phyloP scores from a whole-genome alignment of 2,797 vertebrate species.

The Typhlichthys subterraneus region DNA sequence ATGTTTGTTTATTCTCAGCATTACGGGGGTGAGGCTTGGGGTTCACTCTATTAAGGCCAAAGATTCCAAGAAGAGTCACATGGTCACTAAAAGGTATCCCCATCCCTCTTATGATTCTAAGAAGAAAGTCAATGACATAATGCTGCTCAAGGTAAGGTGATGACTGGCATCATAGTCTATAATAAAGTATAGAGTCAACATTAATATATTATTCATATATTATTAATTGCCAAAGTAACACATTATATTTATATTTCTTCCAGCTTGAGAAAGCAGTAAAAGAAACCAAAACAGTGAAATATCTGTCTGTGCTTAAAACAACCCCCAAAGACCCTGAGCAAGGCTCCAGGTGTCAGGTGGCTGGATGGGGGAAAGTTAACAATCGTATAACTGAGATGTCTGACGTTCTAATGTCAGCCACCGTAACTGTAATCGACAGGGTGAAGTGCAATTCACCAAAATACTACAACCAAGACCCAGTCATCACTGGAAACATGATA shows the following conservation, averaged over 20 bases:
- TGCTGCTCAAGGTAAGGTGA: conserved; percentile 68
- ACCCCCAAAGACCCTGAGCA: neutral
- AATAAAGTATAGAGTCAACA: no score
- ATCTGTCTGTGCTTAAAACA: conserved; percentile 4
- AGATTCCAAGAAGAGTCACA: conserved; percentile 30
- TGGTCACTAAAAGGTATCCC: neutral
- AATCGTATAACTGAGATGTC: neutral
- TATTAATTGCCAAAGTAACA: no score
- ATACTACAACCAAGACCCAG: conserved; percentile 36
- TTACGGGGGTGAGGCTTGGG: conserved; percentile 53
- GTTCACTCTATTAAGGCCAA: conserved; percentile 52
- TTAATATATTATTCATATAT: no score
- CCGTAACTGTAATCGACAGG: conserved; percentile 64
- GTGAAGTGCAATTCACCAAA: conserved; percentile 56
- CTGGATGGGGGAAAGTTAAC: conserved; percentile 66
- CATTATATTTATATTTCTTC: neutral
- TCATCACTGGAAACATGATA: conserved; percentile 61
- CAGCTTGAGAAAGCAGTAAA: conserved; percentile 56
- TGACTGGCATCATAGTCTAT: no score
- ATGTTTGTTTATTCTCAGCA: conserved; percentile 13
- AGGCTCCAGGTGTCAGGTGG: conserved; percentile 53
- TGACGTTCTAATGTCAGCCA: conserved; percentile 58
- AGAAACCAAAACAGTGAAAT: conserved; percentile 30
- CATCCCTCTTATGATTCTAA: conserved; percentile 31
- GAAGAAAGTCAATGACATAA: conserved; percentile 53